A percentile compares a stretch with the other conserved stretches of the same genome.
Conservation (phyloP, 2,797 vertebrate species). For the Rhinichthys osculus region DNA sequence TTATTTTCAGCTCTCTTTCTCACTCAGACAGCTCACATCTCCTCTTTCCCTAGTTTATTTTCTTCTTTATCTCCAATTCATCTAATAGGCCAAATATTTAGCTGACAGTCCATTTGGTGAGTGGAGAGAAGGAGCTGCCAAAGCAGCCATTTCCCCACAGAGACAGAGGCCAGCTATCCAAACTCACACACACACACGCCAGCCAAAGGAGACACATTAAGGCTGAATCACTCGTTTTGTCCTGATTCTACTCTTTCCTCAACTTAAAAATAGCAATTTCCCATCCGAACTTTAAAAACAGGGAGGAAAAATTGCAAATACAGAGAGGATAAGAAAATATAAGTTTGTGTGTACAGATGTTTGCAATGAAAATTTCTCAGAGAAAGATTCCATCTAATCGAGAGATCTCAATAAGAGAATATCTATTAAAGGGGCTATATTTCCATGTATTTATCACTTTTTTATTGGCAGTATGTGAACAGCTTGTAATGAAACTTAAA, state of each 20-base stretch:
- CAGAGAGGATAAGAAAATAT: slow-evolving; percentile 42
- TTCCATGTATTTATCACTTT: background rate
- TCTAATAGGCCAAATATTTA: slow-evolving; percentile 86
- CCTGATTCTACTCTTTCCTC: slow-evolving; percentile 51
- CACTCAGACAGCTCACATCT: slow-evolving; percentile 65
- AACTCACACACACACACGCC: slow-evolving; percentile 33
- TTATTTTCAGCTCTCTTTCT: slow-evolving; percentile 43
- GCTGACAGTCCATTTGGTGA: slow-evolving; percentile 83
- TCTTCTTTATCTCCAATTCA: slow-evolving; percentile 72
- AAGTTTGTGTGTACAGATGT: slow-evolving; percentile 41
- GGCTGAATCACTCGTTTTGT: slow-evolving; percentile 69
- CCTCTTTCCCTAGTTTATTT: slow-evolving; percentile 78
- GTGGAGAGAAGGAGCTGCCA: slow-evolving; percentile 80
- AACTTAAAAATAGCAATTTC: slow-evolving; percentile 38
- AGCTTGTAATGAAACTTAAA: background rate
- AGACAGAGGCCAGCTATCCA: slow-evolving; percentile 48
- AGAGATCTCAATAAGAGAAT: background rate
- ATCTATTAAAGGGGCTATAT: background rate
- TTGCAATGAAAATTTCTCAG: slow-evolving; percentile 17
- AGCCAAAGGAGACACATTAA: slow-evolving; percentile 79
- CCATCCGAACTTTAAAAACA: slow-evolving; percentile 18
- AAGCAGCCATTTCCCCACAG: slow-evolving; percentile 74
- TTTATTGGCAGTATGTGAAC: background rate
- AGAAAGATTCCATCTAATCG: background rate
- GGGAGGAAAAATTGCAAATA: slow-evolving; percentile 25